Conservation (phyloP, 2,113 vertebrate genomes). For the Philantomba maxwellii region DNA sequence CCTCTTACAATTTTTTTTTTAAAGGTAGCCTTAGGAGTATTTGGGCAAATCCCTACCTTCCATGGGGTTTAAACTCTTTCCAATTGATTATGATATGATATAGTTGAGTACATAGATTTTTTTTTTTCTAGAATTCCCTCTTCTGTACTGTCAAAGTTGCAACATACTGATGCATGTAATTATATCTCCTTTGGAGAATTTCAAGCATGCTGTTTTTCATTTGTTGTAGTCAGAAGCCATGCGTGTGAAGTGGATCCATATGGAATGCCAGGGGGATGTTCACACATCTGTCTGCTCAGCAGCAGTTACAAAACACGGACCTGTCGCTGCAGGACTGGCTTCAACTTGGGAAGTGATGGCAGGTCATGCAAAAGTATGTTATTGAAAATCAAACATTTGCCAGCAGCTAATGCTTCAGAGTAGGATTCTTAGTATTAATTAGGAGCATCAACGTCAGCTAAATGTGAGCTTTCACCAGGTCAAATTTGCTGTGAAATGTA, state of each 20-base stretch:
- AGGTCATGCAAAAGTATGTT: conserved; percentile 97
- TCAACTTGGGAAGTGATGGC: conserved; percentile 89
- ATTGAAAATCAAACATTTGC: conserved; percentile 45
- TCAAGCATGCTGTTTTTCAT: conserved; percentile 63
- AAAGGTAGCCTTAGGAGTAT: neutral
- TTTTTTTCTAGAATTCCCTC: neutral
- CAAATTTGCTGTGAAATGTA: neutral
- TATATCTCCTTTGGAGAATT: conserved; percentile 34
- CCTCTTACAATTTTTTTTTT: neutral
- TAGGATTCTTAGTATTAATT: neutral
- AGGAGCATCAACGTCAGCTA: neutral
- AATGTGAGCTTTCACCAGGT: neutral
- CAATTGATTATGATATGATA: neutral
- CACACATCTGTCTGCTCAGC: conserved; percentile 94
- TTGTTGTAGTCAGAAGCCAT: conserved; percentile 87
- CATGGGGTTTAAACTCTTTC: neutral
- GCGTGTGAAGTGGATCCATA: conserved; percentile 88
- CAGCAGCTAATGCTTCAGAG: neutral
- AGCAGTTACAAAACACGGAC: conserved; percentile 93
- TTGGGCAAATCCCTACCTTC: neutral
- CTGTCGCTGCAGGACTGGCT: conserved; percentile 94
- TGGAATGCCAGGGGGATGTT: conserved; percentile 91
- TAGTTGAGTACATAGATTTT: neutral
- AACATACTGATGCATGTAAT: conserved; percentile 9
- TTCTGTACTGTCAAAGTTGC: neutral